Conservation (phyloP, 2,113 vertebrate genomes). For the Corythornis cristatus region DNA sequence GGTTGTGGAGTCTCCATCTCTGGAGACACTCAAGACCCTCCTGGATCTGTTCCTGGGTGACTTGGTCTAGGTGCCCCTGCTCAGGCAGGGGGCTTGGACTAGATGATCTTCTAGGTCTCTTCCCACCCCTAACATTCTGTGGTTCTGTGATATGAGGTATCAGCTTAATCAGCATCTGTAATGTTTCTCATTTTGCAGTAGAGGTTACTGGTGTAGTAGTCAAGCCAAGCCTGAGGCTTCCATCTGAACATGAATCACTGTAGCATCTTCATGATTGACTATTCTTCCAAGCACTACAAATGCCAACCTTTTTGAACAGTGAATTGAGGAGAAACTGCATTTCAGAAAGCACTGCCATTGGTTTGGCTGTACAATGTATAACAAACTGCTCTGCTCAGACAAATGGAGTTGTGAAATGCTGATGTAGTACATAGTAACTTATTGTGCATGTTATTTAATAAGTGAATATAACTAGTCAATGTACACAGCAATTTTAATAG, state of each 20-base stretch:
- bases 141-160: neutral
- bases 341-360: neutral
- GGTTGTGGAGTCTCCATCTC: no score
- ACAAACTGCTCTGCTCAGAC: neutral
- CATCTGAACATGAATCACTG: neutral
- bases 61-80: no score
- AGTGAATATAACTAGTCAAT: neutral
- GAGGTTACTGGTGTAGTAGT: neutral
- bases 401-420: neutral
- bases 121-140: no score
- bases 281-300: neutral
- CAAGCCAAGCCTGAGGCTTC: neutral
- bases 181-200: neutral
- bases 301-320: neutral
- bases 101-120: no score
- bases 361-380: rapidly evolving
- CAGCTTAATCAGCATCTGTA: neutral
- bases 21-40: no score
- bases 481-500: neutral
- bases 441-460: neutral
- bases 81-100: no score
- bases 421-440: neutral
- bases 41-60: no score
- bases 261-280: neutral
- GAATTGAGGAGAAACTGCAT: neutral